Percentiles rank a stretch among this genome's conserved stretches.
Evolutionary conservation across 1,140 invertebrate genomes (phyloP).

Genomic region (Maconellicoccus hirsutus): DNA sequence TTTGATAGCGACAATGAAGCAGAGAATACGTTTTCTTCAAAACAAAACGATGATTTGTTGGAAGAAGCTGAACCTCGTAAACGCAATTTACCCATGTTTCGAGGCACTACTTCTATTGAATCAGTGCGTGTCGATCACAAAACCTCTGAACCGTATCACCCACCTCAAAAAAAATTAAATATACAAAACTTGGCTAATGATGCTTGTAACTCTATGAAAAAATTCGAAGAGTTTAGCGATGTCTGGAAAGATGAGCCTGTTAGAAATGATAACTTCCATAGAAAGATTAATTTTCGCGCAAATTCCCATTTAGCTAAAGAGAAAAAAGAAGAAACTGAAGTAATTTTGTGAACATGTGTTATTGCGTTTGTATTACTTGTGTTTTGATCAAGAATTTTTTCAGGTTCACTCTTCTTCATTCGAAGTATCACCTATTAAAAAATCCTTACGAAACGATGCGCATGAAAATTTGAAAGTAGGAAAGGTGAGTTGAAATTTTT

Average conservation of each 20-base stretch:
- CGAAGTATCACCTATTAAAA: too few species aligned
- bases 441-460: too few species aligned
- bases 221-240: slow-evolving; percentile 16
- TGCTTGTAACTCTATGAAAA: not conserved
- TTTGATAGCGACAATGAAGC: not conserved
- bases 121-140: not conserved
- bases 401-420: too few species aligned
- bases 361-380: too few species aligned
- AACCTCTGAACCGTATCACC: too few species aligned
- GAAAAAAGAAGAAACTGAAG: too few species aligned
- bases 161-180: too few species aligned
- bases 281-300: not conserved
- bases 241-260: not conserved
- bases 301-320: too few species aligned
- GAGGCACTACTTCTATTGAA: not conserved
- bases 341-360: too few species aligned
- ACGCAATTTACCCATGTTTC: slow-evolving; percentile 17
- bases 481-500: too few species aligned
- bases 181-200: not conserved
- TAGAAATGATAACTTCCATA: not conserved
- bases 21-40: not conserved
- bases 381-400: too few species aligned
- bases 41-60: not conserved
- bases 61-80: not conserved
- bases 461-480: too few species aligned